Percentiles rank a stretch among this genome's conserved stretches.
These are phyloP conservation scores for Dynastes hyllus DNA, from an alignment of 2,888 invertebrate genomes.

Conservation along the genomic window DNA sequence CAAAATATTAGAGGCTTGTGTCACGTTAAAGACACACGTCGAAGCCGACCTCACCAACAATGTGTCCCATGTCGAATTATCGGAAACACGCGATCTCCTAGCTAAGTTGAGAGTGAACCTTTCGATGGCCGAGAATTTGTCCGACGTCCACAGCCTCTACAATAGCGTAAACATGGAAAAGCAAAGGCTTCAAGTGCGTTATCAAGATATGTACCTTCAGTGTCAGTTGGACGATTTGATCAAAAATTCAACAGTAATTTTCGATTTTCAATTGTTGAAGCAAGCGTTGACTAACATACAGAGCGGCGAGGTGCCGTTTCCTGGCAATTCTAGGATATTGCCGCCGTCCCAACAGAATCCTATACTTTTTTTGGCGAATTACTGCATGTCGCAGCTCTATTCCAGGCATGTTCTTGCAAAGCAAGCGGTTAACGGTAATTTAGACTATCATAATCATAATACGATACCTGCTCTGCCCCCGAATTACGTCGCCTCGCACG, in stretches of 20 bases:
- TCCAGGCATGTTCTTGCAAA: slow-evolving; percentile 78
- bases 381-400: slow-evolving; percentile 84
- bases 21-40: slow-evolving; percentile 82
- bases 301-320: slow-evolving; percentile 73
- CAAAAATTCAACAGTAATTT: slow-evolving; percentile 78
- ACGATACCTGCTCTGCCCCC: slow-evolving; percentile 65
- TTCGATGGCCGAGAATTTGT: slow-evolving; percentile 75
- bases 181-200: slow-evolving; percentile 79
- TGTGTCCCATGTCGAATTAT: slow-evolving; percentile 78
- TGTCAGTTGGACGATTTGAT: slow-evolving; percentile 82
- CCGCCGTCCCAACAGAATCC: slow-evolving; percentile 77
- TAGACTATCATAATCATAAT: slow-evolving; percentile 70
- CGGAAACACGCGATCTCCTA: slow-evolving; percentile 78
- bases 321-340: slow-evolving; percentile 66
- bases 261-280: slow-evolving; percentile 80
- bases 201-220: slow-evolving; percentile 82
- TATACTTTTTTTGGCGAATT: slow-evolving; percentile 82
- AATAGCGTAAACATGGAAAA: slow-evolving; percentile 78
- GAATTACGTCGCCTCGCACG: slow-evolving; percentile 64
- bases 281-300: slow-evolving; percentile 79
- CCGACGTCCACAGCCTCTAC: slow-evolving; percentile 77
- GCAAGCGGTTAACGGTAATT: slow-evolving; percentile 72
- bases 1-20: slow-evolving; percentile 83
- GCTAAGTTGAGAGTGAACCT: slow-evolving; percentile 77
- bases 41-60: slow-evolving; percentile 83